Base-by-base conservation (phyloP, 2,888 invertebrate species). In the Aromia moschata region DNA sequence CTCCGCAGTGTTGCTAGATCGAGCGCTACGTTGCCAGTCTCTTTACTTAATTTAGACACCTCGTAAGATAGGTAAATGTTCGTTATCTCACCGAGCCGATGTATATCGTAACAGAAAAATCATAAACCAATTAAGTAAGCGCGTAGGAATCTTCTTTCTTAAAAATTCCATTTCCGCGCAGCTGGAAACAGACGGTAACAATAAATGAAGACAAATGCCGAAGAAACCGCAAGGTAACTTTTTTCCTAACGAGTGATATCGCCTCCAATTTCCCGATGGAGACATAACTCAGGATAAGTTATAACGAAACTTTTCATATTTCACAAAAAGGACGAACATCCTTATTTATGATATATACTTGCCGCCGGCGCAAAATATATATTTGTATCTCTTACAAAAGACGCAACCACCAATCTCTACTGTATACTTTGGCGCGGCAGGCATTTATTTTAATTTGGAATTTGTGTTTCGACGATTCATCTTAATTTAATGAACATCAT, bases 311-410 rank as follows among this genome's bases (percentile, higher is more conserved):
- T 46, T 46, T 46, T 46, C 45, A 46, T 46, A 33, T 33, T 46
- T 33, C 31, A 31, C 15, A 46, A 46, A 16, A 31, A 16, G 45
- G 14, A 15, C 15, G 14, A 12, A 16, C 38, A 16, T 14, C 17
- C n/a, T 46, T 46, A 46, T 46, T 46, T 46, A 46, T 15, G 45
- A 46, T 46, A 14, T 44, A 44, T 15, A 46, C 33, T 46, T 46
- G 15, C 31, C 30, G 25, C 33, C 12, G 2, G 15, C 15, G 33
- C 16, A 31, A 46, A 31, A 46, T 31, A 46, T 46, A 46, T 46
- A 46, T 46, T 46, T 46, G 45, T 46, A 46, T 46, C 33, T 46
- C 31, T 25, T 46, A 46, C 11, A 46, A 46, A 14, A 46, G 31
- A 46, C 45, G 16, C 14, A 33, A 46, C 31, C 45, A 46, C 33